Evolutionary conservation across 2,797 vertebrate species (phyloP), one percentile per base, ranked within the genome.

Genomic region (Arrhamphus sclerolepis): DNA sequence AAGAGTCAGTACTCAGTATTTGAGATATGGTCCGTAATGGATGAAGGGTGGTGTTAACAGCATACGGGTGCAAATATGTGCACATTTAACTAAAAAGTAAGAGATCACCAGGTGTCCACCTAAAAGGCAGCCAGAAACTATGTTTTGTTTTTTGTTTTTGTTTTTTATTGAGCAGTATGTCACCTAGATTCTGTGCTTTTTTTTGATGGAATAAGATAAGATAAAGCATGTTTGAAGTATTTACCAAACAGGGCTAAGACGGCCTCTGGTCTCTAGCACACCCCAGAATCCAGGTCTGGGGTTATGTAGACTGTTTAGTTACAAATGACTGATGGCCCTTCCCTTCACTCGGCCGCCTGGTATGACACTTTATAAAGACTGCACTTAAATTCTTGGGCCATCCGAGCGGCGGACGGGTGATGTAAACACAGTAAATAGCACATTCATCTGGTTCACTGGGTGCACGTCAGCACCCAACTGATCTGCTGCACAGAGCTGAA

Each of bases 401-500:
- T 84, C 79, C 18, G 28, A 82, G 77, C 54, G 71, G 78, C 75
- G 78, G 86, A 82, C 75, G 58, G 75, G 66, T 79, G 83, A 77
- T 78, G 86, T 92, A 92, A 93, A 92, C 92, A 92, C 66, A 84
- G 90, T 91, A 91, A 91, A 89, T 86, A 88, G 83, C 74, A 77
- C 75, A 79, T 89, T 87, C 76, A 83, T 82, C 81, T 80, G 82
- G 87, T 87, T 82, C 78, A 84, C 58, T 4, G 75, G 83, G 91
- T 84, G 88, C 83, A 83, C n/a, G 71, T 66, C 75, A 51, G 62
- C 42, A 56, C 76, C 81, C 63, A 77, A 83, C 70, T 46, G 43
- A 81, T 65, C 46, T 66, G 58, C 44, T 31, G 62, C 69, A 65
- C 48, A 73, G 74, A 78, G 56, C 56, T 18, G 62, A 34, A 73